These are phyloP conservation scores for Steatocranus sp. DNA, from an alignment of 2,797 vertebrate genomes.

Conservation along the genomic window DNA sequence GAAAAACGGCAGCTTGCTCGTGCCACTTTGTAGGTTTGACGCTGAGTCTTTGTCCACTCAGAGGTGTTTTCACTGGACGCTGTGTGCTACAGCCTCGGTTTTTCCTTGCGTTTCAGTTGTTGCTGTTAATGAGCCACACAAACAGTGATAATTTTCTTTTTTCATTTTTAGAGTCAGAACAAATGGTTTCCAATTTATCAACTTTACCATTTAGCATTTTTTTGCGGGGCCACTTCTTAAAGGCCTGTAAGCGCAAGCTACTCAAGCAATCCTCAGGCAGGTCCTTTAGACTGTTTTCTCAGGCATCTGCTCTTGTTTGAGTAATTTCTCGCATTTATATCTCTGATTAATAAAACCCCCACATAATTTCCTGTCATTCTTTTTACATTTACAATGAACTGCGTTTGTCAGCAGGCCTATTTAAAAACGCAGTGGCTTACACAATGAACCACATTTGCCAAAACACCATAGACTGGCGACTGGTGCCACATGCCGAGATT, in stretches of 20 bases:
- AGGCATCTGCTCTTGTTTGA: not conserved
- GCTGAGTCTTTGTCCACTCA: constrained; percentile 66
- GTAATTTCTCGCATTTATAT: not conserved
- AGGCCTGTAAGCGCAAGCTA: constrained; percentile 28
- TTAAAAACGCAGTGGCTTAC: not conserved
- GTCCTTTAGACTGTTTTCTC: not conserved
- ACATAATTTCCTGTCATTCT: not conserved
- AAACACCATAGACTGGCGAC: constrained; percentile 25
- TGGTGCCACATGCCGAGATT: constrained; percentile 54
- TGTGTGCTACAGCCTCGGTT: not conserved
- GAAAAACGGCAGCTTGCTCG: not conserved
- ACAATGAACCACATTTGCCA: constrained; percentile 42
- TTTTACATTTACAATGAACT: not conserved
- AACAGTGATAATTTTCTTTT: not conserved
- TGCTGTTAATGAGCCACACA: not conserved
- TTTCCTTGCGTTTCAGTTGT: not conserved
- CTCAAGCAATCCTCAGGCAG: not conserved
- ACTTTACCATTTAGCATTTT: not conserved
- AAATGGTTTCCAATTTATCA: not conserved
- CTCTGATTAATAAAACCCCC: not conserved
- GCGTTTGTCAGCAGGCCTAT: not conserved
- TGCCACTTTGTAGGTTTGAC: constrained; percentile 49
- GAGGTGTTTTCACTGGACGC: constrained; percentile 7
- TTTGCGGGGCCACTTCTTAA: constrained; percentile 14
- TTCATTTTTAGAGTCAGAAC: not conserved